Evolutionary conservation across 1,140 invertebrate genomes (phyloP).

Genomic region (Zaprionus camerounensis): DNA sequence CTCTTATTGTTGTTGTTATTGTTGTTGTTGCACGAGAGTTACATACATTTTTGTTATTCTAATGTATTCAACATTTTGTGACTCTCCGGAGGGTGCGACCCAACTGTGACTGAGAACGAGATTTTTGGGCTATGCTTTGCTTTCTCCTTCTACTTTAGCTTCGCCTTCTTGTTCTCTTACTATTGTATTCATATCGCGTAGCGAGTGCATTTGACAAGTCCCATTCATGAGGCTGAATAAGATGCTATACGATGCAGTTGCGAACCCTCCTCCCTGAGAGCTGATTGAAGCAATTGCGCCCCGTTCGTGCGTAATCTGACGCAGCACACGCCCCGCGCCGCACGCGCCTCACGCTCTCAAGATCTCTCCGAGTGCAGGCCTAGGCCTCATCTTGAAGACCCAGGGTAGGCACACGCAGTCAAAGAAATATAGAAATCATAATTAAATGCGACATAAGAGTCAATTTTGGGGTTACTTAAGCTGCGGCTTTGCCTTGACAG

Average conservation of each 20-base stretch:
- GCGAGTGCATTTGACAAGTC: slow-evolving; percentile 44
- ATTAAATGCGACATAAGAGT: slow-evolving; percentile 5
- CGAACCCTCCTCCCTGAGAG: slow-evolving; percentile 7
- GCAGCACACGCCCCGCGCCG: background rate
- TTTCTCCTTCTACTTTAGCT: background rate
- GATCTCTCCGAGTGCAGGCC: slow-evolving; percentile 8
- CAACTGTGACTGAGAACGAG: background rate
- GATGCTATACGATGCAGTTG: slow-evolving; percentile 11
- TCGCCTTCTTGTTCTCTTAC: background rate
- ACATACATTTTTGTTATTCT: slow-evolving; percentile 69
- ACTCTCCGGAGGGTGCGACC: slow-evolving; percentile 35
- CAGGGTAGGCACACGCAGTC: background rate
- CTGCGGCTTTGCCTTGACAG: background rate
- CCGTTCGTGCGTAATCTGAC: slow-evolving; percentile 9
- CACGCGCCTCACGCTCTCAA: slow-evolving; percentile 13
- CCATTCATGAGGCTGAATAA: slow-evolving; percentile 11
- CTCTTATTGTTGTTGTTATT: slow-evolving; percentile 39
- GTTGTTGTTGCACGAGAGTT: slow-evolving; percentile 39
- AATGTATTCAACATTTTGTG: slow-evolving; percentile 65
- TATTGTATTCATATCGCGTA: slow-evolving; percentile 39
- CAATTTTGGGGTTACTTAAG: slow-evolving; percentile 2
- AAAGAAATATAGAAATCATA: slow-evolving; percentile 3
- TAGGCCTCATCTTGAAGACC: background rate
- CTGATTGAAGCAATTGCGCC: slow-evolving; percentile 40
- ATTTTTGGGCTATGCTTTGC: slow-evolving; percentile 15